These are phyloP conservation scores for Chrysolina haemoptera DNA, from an alignment of 2,888 invertebrate species.

Conservation along the genomic window DNA sequence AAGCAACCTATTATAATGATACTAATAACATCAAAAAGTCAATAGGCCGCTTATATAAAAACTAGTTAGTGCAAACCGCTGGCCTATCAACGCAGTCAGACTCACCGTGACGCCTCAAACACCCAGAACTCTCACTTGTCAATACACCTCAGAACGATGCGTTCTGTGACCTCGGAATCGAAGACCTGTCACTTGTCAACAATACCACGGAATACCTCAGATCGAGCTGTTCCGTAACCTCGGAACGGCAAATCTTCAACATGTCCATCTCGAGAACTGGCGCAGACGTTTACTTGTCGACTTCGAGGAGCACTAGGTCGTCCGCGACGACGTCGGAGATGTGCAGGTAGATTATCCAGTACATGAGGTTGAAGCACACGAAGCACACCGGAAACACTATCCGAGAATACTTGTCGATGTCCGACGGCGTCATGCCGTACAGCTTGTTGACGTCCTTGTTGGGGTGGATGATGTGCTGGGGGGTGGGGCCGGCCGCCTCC, in stretches of 20 bases:
- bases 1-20: no score
- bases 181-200: constrained; percentile 2
- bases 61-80: not conserved
- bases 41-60: no score
- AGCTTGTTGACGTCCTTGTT: constrained; percentile 94
- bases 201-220: not conserved
- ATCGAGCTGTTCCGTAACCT: not conserved
- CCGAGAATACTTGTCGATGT: constrained; percentile 99
- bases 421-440: constrained; percentile 94
- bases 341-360: constrained; percentile 97
- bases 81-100: not conserved
- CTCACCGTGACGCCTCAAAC: not conserved
- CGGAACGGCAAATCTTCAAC: constrained; percentile 24
- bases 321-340: constrained; percentile 96
- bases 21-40: no score
- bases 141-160: not conserved
- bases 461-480: constrained; percentile 87
- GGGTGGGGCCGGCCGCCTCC: constrained; percentile 78
- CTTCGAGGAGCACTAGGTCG: constrained; percentile 87
- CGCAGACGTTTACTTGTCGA: constrained; percentile 74
- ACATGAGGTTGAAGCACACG: constrained; percentile 98
- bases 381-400: constrained; percentile 99
- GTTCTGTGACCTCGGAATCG: not conserved
- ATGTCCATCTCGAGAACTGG: constrained; percentile 5
- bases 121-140: constrained; percentile 4